These are phyloP conservation scores for Hyposoter didymator DNA, from an alignment of 2,888 invertebrate genomes.

Conservation along the genomic window DNA sequence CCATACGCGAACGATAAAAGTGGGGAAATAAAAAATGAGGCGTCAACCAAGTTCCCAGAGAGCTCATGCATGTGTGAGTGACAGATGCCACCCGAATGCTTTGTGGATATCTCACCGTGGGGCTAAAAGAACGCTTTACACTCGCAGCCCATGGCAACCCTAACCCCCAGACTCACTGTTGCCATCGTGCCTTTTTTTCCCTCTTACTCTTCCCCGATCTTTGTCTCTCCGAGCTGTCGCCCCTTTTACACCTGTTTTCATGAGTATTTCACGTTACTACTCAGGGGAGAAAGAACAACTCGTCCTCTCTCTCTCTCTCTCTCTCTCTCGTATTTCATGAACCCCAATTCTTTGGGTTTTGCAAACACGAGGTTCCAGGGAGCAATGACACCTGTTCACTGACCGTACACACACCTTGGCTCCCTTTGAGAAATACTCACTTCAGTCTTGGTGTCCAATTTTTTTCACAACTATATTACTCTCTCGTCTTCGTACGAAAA, in stretches of 20 bases:
- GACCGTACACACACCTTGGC: conserved; percentile 24
- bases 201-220: conserved; percentile 8
- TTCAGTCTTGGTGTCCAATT: conserved; percentile 10
- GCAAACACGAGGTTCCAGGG: conserved; percentile 28
- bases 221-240: conserved; percentile 38
- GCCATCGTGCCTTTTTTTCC: conserved; percentile 10
- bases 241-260: conserved; percentile 71
- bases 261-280: conserved; percentile 49
- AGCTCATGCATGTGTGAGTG: conserved; percentile 58
- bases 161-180: conserved; percentile 41
- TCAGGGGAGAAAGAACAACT: conserved; percentile 55
- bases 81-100: conserved; percentile 69
- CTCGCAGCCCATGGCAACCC: conserved; percentile 24
- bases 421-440: conserved; percentile 2
- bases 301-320: conserved; percentile 34
- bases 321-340: conserved; percentile 21
- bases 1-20: not conserved
- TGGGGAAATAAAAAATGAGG: not conserved
- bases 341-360: conserved; percentile 35
- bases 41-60: conserved; percentile 23
- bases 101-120: conserved; percentile 59
- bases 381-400: conserved; percentile 62
- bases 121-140: conserved; percentile 40
- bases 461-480: conserved; percentile 14
- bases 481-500: not conserved